phyloP scores from a whole-genome alignment of 1,140 invertebrate species.

The Drosophila cardini region DNA sequence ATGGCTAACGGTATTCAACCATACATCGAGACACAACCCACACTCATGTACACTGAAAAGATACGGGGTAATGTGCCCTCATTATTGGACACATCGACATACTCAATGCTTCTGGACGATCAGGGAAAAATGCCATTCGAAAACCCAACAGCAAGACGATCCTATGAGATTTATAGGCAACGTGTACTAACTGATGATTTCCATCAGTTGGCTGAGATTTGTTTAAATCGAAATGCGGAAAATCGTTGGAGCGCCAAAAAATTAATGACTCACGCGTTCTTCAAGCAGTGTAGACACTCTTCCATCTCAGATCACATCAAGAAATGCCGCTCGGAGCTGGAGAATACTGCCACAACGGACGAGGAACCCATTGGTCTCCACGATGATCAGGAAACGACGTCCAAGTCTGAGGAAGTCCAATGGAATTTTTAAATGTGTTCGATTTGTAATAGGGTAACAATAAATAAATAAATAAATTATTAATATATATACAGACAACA shows the following conservation, averaged over 20 bases:
- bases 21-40: slow-evolving; percentile 92
- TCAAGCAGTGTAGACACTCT: slow-evolving; percentile 87
- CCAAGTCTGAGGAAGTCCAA: slow-evolving; percentile 26
- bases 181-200: slow-evolving; percentile 90
- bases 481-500: slow-evolving; percentile 27
- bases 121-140: slow-evolving; percentile 58
- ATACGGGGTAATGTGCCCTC: slow-evolving; percentile 91
- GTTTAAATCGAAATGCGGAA: slow-evolving; percentile 86
- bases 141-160: slow-evolving; percentile 41
- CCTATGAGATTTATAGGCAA: slow-evolving; percentile 85
- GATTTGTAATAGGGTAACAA: slow-evolving; percentile 17
- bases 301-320: slow-evolving; percentile 64
- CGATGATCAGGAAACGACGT: neutral
- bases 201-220: slow-evolving; percentile 90
- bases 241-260: slow-evolving; percentile 88
- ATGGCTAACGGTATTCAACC: slow-evolving; percentile 95
- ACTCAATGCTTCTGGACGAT: slow-evolving; percentile 82
- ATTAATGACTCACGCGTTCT: slow-evolving; percentile 90
- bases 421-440: slow-evolving; percentile 37
- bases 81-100: slow-evolving; percentile 91
- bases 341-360: neutral
- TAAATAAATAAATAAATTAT: slow-evolving; percentile 5
- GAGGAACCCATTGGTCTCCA: slow-evolving; percentile 18
- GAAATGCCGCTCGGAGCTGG: slow-evolving; percentile 35
- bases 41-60: slow-evolving; percentile 96